Evolutionary conservation across 2,888 invertebrate species (phyloP).

Genomic region (Dolomedes plantarius): DNA sequence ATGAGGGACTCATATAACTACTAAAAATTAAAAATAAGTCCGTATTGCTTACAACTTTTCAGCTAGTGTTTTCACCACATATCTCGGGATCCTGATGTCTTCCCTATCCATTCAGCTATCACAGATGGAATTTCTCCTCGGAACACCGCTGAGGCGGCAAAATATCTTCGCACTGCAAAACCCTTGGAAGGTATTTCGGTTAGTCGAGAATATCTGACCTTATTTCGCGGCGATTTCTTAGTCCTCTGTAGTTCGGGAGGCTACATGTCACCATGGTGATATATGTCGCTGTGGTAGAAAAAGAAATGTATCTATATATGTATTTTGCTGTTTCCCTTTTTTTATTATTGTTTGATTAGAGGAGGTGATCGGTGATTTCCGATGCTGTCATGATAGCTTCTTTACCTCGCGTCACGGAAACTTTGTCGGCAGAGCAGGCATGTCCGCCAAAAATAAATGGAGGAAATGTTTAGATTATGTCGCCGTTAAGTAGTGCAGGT

Average conservation of each 20-base stretch:
- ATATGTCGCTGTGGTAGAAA: background rate
- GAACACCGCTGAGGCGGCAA: background rate
- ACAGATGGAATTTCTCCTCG: background rate
- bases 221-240: slow-evolving; percentile 21
- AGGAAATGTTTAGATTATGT: background rate
- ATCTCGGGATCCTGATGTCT: slow-evolving; percentile 27
- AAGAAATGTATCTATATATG: too few relatives aligned
- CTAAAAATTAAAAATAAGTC: too few relatives aligned
- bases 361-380: background rate
- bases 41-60: slow-evolving; percentile 47
- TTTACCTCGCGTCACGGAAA: background rate
- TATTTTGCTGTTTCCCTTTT: background rate
- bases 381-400: background rate
- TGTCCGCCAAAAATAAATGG: background rate
- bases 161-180: background rate
- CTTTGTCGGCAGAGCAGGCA: background rate
- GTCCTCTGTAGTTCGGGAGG: background rate
- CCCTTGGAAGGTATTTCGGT: background rate
- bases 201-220: slow-evolving; percentile 16
- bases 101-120: slow-evolving; percentile 32
- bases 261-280: slow-evolving; percentile 35
- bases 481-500: background rate
- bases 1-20: too few relatives aligned
- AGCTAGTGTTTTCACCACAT: slow-evolving; percentile 23
- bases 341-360: too few relatives aligned